phyloP scores from a whole-genome alignment of 2,797 vertebrate genomes.

The Salarias fasciatus region DNA sequence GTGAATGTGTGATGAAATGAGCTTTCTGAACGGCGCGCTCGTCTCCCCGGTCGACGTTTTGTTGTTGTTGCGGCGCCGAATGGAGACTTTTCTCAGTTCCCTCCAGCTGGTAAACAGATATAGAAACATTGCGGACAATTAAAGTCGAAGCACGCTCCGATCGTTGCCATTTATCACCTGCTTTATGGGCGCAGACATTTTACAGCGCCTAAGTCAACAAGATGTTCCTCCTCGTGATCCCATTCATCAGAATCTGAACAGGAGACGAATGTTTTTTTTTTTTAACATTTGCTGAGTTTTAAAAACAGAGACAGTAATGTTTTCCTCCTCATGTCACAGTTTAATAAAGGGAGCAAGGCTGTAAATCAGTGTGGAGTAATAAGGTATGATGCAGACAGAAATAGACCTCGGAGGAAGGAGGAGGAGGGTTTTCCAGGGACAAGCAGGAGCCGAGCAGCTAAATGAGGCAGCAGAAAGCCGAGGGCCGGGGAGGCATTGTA shows the following conservation, averaged over 20 bases:
- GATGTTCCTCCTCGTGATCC: conserved; percentile 12
- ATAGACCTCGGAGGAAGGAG: neutral
- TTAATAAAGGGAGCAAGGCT: neutral
- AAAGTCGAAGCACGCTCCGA: conserved; percentile 27
- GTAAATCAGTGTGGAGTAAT: neutral
- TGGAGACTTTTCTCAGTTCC: conserved; percentile 7
- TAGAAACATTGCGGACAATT: conserved; percentile 38
- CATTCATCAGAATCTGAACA: neutral
- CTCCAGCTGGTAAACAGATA: conserved; percentile 53
- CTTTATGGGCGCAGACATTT: conserved; percentile 43
- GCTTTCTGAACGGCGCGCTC: conserved; percentile 8
- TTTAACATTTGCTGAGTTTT: neutral
- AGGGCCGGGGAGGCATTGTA: conserved; percentile 39
- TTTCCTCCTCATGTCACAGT: neutral
- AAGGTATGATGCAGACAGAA: neutral
- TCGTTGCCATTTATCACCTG: conserved; percentile 41
- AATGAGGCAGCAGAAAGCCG: conserved; percentile 29
- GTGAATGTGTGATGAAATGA: conserved; percentile 5
- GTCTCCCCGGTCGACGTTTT: conserved; percentile 8
- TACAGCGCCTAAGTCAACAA: conserved; percentile 19
- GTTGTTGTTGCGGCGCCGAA: conserved; percentile 12
- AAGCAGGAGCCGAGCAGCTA: conserved; percentile 14
- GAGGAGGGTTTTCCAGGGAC: conserved; percentile 5
- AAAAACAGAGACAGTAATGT: neutral
- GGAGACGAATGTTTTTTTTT: neutral